A percentile compares a stretch with the other conserved stretches of the same genome.
These are phyloP conservation scores for Tetrax tetrax DNA, from an alignment of 2,113 vertebrate genomes.

Conservation along the genomic window DNA sequence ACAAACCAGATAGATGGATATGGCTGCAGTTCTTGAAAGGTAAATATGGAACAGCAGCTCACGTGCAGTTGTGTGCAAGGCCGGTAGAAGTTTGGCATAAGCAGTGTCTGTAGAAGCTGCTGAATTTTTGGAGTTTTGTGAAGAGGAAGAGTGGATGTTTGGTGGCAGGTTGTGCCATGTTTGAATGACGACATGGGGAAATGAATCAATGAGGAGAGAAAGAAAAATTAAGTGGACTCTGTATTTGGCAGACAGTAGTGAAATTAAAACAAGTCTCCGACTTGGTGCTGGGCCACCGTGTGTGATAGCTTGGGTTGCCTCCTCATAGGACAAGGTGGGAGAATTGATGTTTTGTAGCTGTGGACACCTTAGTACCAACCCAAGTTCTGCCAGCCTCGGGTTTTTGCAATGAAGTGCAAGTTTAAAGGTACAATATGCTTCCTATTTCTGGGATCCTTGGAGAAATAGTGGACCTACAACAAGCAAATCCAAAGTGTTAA, in stretches of 20 bases:
- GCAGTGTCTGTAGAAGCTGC: not conserved
- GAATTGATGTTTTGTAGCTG: not conserved
- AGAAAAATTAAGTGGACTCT: not conserved
- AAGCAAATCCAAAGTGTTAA: not conserved
- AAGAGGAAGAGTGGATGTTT: not conserved
- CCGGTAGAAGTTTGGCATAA: not conserved
- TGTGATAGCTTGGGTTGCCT: not conserved
- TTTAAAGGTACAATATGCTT: not conserved
- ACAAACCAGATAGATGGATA: not conserved
- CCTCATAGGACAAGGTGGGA: not conserved
- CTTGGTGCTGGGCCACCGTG: fast-evolving
- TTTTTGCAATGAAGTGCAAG: not conserved
- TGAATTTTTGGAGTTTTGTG: not conserved
- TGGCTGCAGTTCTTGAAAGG: not conserved
- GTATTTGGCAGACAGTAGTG: not conserved
- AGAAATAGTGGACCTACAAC: not conserved
- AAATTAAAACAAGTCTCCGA: not conserved
- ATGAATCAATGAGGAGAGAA: not conserved
- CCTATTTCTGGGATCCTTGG: not conserved
- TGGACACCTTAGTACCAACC: not conserved
- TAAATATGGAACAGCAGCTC: not conserved
- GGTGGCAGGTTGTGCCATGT: not conserved
- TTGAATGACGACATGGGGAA: not conserved
- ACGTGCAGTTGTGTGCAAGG: not conserved
- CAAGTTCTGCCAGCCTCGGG: not conserved